These are phyloP conservation scores for Meiosimyza platycephala DNA, from an alignment of 2,888 invertebrate genomes.

Conservation along the genomic window DNA sequence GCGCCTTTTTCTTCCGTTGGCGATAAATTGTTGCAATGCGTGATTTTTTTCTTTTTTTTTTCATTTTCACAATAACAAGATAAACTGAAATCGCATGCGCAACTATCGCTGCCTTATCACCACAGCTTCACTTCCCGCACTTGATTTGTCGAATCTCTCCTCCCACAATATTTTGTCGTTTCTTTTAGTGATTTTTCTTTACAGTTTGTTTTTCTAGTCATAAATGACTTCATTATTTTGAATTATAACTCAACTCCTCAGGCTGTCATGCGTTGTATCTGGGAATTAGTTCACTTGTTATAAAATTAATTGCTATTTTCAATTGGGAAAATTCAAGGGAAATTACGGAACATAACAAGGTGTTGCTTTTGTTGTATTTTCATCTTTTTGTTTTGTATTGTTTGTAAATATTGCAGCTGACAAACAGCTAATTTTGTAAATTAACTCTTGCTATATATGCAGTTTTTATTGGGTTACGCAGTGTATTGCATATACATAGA, in stretches of 20 bases:
- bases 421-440: conserved; percentile 13
- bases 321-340: conserved; percentile 7
- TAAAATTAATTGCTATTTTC: too few species aligned
- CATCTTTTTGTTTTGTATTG: not conserved
- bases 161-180: not conserved
- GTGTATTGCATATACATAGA: not conserved
- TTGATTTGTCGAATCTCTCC: too few species aligned
- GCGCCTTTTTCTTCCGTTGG: not conserved
- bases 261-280: not conserved
- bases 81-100: too few species aligned
- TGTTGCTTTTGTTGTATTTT: not conserved
- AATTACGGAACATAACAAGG: conserved; percentile 13
- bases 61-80: too few species aligned
- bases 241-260: not conserved
- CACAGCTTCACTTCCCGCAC: too few species aligned
- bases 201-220: not conserved
- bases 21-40: conserved; percentile 3
- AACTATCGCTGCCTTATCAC: too few species aligned
- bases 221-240: conserved; percentile 10
- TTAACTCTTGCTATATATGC: not conserved
- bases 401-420: conserved; percentile 17
- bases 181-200: not conserved
- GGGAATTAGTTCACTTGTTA: not conserved
- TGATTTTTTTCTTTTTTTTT: not conserved
- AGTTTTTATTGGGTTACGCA: not conserved